Evolutionary conservation across 2,113 vertebrate species (phyloP), one percentile per base, ranked within the genome.

Genomic region (Cygnus atratus): DNA sequence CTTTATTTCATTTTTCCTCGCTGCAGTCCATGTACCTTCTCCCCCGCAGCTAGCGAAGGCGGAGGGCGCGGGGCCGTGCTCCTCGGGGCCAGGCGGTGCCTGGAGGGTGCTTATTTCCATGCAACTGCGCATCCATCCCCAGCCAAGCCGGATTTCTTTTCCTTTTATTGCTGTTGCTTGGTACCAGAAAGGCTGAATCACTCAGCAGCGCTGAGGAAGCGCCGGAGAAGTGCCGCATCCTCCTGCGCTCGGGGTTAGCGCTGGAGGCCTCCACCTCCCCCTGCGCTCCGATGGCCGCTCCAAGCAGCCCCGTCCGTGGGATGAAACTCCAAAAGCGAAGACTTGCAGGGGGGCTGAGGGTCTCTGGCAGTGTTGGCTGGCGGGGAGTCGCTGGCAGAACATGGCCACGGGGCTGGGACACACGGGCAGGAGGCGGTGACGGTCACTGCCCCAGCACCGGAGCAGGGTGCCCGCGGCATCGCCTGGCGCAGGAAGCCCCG

Each of bases 221-320:
- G 4, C 46, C 25, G 57, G 33, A 26, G 55, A 35, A 75, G 33
- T 28, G 31, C 12, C 9, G 10, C 66, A 29, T 54, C 26, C 29
- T 58, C 61, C 84, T 13, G 62, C 28, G 1, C 66, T 13, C 5
- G 44, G 35, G 66, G 63, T 39, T 63, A 33, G n/a, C 0, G 1
- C 54, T 5, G 33, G 41, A 6, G 4, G 31, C 77, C 85, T 77
- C 85, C 61, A 22, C 25, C 25, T 5, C 14, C 31, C 29, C 52
- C 15, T 33, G 28, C 26, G 59, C 33, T n/a, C 68, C 39, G 6
- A 52, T 15, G 48, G 25, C 15, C 22, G 7, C 37, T 2, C 52
- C 26, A 63, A 5, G 26, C 43, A n/a, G 41, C 22, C 52, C 39
- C 4, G 10, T 11, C 18, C 3, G 12, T 1, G 1, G 29, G 18